Evolutionary conservation across 2,888 invertebrate species (phyloP), one percentile per base, ranked within the genome.

Genomic region (Coelopa pilipes): DNA sequence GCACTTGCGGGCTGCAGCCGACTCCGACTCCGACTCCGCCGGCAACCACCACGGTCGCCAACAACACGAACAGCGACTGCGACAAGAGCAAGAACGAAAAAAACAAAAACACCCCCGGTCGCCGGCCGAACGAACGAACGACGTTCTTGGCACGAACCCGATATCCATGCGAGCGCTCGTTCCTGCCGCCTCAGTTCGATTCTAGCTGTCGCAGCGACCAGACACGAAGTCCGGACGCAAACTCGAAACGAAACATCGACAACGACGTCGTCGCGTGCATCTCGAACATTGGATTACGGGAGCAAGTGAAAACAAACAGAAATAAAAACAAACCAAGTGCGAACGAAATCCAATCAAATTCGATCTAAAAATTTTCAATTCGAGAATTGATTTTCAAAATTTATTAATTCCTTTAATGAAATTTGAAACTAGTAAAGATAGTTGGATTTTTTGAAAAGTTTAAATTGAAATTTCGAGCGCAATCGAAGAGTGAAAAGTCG

Each of bases 81-180:
- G 68, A 17, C 49, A 71, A 15, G 69, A 74, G 34, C 72, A 76
- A n/a, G 46, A 72, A 57, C 49, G 73, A 75, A n/a, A 73, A 74
- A 63, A 76, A 75, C 74, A 75, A 74, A 72, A 75, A 49, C 65
- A 66, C 21, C 65, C 62, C 65, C 74, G 70, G 73, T 73, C 73
- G 69, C 66, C 63, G 10, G 7, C 21, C 24, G 12, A 13, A 63
- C 24, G 34, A 34, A 50, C 3, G 34, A 24, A 62, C 11, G 34
- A 17, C 66, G 47, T 70, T 70, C 70, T 70, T 60, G n/a, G 17
- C 62, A 70, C 24, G 15, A 70, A 62, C 47, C 21, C 34, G 47
- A 62, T 70, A 70, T 62, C 49, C 60, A 49, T 21, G 62, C 70
- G 13, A 47, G 21, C 24, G 60, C n/a, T 21, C 21, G 21, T 62